Conservation (phyloP, 2,888 invertebrate genomes). For the Acanthosoma haemorrhoidale region DNA sequence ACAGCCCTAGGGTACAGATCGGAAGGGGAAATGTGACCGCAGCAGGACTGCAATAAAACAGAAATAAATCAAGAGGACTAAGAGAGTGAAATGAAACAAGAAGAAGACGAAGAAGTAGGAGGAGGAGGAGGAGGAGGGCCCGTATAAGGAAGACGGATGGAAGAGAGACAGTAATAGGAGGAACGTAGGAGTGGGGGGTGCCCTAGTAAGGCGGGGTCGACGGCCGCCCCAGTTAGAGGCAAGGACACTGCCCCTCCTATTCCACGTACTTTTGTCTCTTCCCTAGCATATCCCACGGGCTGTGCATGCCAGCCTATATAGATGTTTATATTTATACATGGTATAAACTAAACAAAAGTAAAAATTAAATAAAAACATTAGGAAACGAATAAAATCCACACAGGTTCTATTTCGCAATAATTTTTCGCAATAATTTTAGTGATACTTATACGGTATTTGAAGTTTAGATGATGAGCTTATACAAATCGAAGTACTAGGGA, state of each 20-base stretch:
- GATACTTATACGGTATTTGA: no score
- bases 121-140: slow-evolving; percentile 23
- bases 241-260: background rate
- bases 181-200: slow-evolving; percentile 20
- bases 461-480: no score
- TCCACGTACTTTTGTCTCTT: background rate
- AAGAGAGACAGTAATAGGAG: background rate
- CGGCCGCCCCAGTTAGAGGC: slow-evolving; percentile 16
- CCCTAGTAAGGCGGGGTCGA: slow-evolving; percentile 2
- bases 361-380: no score
- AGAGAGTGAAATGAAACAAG: slow-evolving; percentile 5
- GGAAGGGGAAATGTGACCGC: no score
- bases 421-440: no score
- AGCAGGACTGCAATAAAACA: background rate
- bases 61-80: slow-evolving; percentile 13
- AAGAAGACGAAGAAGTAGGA: slow-evolving; percentile 19
- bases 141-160: slow-evolving; percentile 19
- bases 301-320: no score
- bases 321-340: no score
- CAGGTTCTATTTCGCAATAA: no score
- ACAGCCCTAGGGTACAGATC: no score
- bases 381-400: no score
- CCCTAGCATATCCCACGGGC: background rate
- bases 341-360: no score
- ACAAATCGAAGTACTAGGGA: no score